These are phyloP conservation scores for Myocastor coypus DNA, from an alignment of 2,113 vertebrate genomes.

Conservation along the genomic window DNA sequence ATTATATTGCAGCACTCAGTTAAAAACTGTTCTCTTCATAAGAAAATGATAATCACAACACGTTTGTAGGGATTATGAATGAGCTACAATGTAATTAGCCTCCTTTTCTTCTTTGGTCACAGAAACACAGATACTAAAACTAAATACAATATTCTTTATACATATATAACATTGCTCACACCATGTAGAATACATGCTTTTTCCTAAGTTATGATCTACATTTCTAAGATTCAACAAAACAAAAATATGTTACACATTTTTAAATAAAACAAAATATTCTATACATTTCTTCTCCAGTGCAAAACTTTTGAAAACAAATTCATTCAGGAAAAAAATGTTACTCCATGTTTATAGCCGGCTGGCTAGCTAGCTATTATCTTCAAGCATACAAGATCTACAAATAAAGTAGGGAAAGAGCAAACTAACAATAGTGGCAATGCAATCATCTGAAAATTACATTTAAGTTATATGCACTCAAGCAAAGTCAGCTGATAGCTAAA, in stretches of 20 bases:
- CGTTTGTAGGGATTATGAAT: conserved; percentile 64
- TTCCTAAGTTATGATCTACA: conserved; percentile 69
- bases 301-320: conserved; percentile 79
- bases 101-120: conserved; percentile 68
- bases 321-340: background rate
- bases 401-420: background rate
- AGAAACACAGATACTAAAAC: conserved; percentile 70
- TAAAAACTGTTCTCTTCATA: conserved; percentile 2
- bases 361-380: conserved; percentile 16
- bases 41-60: background rate
- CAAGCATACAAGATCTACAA: conserved; percentile 15
- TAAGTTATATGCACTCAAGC: background rate
- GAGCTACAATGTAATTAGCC: conserved; percentile 54
- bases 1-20: background rate
- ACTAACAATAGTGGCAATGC: conserved; percentile 72
- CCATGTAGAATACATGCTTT: conserved; percentile 70
- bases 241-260: conserved; percentile 41
- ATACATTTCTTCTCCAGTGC: conserved; percentile 74
- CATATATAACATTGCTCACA: conserved; percentile 77
- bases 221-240: conserved; percentile 74
- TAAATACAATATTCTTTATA: conserved; percentile 75
- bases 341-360: conserved; percentile 64
- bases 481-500: conserved; percentile 32
- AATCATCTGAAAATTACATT: conserved; percentile 30
- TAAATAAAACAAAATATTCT: conserved; percentile 64